Conservation (phyloP, 2,113 vertebrate species). For the Clarias batrachus region DNA sequence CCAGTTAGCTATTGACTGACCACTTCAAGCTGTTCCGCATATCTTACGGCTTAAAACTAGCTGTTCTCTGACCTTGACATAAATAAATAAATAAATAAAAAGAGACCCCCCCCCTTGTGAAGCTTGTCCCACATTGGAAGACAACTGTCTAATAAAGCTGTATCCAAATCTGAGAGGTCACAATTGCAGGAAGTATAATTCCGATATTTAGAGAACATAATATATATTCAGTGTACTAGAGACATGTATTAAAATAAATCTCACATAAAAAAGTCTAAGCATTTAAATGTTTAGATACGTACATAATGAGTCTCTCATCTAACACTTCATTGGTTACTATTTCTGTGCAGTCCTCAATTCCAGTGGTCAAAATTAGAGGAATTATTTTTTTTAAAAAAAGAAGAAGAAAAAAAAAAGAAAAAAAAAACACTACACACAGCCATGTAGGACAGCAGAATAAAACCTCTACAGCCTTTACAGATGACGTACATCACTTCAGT, state of each 20-base stretch:
- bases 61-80: neutral
- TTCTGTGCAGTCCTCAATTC: constrained; percentile 17
- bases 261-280: neutral
- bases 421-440: constrained; percentile 1
- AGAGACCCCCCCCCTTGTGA: too few species aligned
- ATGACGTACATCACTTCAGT: neutral
- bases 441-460: constrained; percentile 10
- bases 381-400: too few species aligned
- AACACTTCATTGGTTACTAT: neutral
- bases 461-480: neutral
- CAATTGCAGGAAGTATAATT: neutral
- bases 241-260: neutral
- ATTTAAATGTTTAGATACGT: neutral
- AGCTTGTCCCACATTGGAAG: neutral
- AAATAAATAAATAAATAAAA: too few species aligned
- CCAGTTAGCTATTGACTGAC: neutral
- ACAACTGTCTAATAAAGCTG: neutral
- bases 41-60: neutral
- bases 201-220: neutral
- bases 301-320: neutral
- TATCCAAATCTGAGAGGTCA: neutral
- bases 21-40: neutral
- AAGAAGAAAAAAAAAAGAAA: neutral
- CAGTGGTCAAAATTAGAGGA: neutral
- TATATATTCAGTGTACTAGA: neutral